Conservation (phyloP, 2,113 vertebrate species). For the Pollachius pollachius region DNA sequence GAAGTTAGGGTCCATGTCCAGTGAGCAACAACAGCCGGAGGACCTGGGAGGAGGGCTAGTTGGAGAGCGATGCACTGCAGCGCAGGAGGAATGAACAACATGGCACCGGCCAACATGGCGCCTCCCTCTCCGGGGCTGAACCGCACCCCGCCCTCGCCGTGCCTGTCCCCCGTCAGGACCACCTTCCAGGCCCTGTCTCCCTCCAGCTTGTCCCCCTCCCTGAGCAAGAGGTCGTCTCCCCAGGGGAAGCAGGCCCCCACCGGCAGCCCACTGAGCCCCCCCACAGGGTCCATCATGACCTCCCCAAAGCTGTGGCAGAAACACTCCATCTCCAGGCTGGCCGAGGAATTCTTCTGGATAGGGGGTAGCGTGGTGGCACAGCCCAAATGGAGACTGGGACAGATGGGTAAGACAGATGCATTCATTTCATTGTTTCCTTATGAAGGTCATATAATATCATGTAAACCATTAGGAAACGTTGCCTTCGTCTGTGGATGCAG, state of each 20-base stretch:
- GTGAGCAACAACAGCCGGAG: neutral
- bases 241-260: conserved; percentile 12
- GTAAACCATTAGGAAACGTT: neutral
- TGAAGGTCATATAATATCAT: neutral
- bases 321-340: conserved; percentile 78
- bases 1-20: no score
- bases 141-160: conserved; percentile 33
- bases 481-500: no score
- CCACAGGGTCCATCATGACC: conserved; percentile 59
- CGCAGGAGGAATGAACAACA: conserved; percentile 55
- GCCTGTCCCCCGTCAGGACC: conserved; percentile 46
- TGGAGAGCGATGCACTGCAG: conserved; percentile 39
- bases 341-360: conserved; percentile 90
- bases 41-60: conserved; percentile 26
- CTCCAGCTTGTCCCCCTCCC: conserved; percentile 42
- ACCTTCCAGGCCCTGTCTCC: conserved; percentile 49
- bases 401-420: conserved; percentile 77
- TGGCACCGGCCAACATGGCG: conserved; percentile 44
- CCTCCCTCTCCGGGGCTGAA: conserved; percentile 52
- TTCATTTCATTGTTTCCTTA: neutral
- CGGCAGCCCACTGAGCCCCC: conserved; percentile 22
- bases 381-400: conserved; percentile 80
- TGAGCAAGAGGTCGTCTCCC: conserved; percentile 13
- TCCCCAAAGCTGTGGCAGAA: conserved; percentile 74
- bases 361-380: conserved; percentile 82